A percentile compares a stretch with the other conserved stretches of the same genome.
Conservation (phyloP, 2,888 invertebrate genomes). For the Onchidella celtica region DNA sequence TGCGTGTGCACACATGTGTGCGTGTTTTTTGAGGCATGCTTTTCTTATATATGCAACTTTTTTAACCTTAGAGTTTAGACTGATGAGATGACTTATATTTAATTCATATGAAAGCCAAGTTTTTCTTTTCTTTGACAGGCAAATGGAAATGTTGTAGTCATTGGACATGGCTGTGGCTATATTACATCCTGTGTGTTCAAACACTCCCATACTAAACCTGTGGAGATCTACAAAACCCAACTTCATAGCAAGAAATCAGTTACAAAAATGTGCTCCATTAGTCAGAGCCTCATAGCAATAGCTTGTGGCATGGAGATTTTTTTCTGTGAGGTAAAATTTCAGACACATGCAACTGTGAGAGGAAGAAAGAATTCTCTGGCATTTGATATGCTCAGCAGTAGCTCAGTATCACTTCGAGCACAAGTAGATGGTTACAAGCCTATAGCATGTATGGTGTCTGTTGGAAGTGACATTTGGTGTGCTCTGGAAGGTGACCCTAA, state of each 20-base stretch:
- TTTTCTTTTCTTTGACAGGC: constrained; percentile 12
- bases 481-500: constrained; percentile 2
- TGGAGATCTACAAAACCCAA: constrained; percentile 9
- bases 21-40: no score
- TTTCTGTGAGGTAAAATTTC: neutral
- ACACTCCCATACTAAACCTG: constrained; percentile 12
- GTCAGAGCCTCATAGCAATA: neutral
- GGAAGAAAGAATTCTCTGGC: neutral
- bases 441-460: constrained; percentile 22
- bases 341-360: neutral
- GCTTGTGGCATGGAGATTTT: constrained; percentile 32
- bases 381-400: constrained; percentile 11
- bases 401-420: constrained; percentile 1
- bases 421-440: neutral
- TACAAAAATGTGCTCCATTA: constrained; percentile 1
- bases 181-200: constrained; percentile 4
- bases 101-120: no score
- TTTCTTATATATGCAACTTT: no score
- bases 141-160: constrained; percentile 10
- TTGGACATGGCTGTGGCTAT: constrained; percentile 25
- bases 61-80: no score
- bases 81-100: no score
- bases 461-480: constrained; percentile 24
- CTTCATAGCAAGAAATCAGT: neutral
- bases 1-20: no score